phyloP scores from a whole-genome alignment of 2,797 vertebrate species.

The Coranthus polyacanthus region DNA sequence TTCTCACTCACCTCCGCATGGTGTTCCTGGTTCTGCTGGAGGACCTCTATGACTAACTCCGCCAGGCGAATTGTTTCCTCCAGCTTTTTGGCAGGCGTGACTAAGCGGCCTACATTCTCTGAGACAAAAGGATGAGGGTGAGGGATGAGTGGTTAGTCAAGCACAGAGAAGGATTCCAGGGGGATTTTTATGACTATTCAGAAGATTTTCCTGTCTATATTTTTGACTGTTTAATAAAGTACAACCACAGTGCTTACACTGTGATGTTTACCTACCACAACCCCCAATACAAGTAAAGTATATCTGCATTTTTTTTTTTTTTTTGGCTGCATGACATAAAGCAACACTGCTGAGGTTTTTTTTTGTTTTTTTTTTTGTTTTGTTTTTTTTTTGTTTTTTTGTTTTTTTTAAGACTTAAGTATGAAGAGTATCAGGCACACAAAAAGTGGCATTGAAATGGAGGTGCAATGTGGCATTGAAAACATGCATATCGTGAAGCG shows the following conservation, averaged over 20 bases:
- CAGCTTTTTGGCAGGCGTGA: constrained; percentile 99
- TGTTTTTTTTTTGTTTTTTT: constrained; percentile 25
- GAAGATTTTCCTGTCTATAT: constrained; percentile 51
- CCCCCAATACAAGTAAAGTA: constrained; percentile 55
- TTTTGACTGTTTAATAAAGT: constrained; percentile 52
- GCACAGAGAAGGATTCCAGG: constrained; percentile 74
- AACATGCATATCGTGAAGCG: constrained; percentile 69
- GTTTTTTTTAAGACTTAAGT: constrained; percentile 56
- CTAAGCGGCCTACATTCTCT: constrained; percentile 99
- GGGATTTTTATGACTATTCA: constrained; percentile 66
- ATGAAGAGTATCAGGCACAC: constrained; percentile 62
- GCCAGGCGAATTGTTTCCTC: constrained; percentile 99
- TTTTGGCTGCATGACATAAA: constrained; percentile 67
- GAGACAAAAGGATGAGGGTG: constrained; percentile 91
- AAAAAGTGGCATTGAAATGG: constrained; percentile 66
- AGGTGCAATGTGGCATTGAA: constrained; percentile 62
- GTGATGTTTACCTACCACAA: constrained; percentile 58
- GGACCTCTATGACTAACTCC: constrained; percentile 99
- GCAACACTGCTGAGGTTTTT: constrained; percentile 60
- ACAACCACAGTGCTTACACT: constrained; percentile 71
- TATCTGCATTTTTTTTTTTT: constrained; percentile 58
- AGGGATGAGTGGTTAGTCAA: constrained; percentile 87
- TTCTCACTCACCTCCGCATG: constrained; percentile 97
- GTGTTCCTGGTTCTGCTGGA: constrained; percentile 99
- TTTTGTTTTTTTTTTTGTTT: constrained; percentile 43